Evolutionary conservation across 2,113 vertebrate species (phyloP), one percentile per base, ranked within the genome.

Genomic region (Arizona elegans): DNA sequence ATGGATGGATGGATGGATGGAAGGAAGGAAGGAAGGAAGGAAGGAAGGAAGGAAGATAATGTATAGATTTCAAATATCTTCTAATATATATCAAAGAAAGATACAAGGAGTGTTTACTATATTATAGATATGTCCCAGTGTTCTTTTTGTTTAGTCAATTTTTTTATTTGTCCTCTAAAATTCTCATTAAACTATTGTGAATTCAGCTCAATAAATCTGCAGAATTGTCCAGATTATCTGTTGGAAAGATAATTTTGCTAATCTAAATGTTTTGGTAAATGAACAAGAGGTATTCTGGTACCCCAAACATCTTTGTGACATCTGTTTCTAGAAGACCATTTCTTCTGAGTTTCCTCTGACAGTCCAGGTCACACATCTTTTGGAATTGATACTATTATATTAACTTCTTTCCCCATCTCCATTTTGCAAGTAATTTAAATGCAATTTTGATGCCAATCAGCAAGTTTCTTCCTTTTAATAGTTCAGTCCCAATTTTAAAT

Each of bases 91-190:
- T 70, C 4, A n/a, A 15, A 95, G 88, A 89, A 94, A 87, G 9
- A 10, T 86, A 5, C 38, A 94, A 95, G 96, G 93, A 88, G 94
- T 94, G 94, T 87, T 96, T 95, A 95, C 90, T 21, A 89, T 96
- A 86, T 93, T 93, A 96, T 92, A 96, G 93, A 95, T 91, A 95
- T 94, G 11, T 38, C 1, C 33, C 86, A 85, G 15, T 1, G 43
- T 23, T 26, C 26, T 91, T 94, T n/a, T 12, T 87, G 1, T 92
- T 90, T 91, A 81, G 50, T 50, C 12, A 24, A 19, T 19, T 33
- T 88, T 70, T 56, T 70, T 65, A 91, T 88, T 8, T 95, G 94
- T 91, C 93, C 88, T 90, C 94, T 65, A 15, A 15, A 54, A 8
- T 89, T 96, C 50, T 10, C 12, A 38, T 94, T 53, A 91, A 23